Base-by-base conservation (phyloP, 2,113 vertebrate genomes). In the Ailurus styani region DNA sequence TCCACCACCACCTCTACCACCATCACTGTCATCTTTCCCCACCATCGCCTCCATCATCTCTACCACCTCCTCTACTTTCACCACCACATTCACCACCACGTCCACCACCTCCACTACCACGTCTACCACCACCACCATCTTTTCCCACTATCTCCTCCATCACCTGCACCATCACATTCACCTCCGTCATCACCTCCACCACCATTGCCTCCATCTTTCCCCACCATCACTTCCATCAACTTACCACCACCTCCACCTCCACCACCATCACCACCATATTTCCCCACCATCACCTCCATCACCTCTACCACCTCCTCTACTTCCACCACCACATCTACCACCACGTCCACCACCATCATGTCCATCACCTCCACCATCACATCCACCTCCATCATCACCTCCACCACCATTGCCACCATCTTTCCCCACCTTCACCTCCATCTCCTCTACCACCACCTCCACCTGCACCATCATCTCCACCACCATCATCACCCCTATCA, bases 391-490 rank as follows among this genome's bases (percentile, higher is more conserved):
- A 45, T 7, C 27, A 37, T 18, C 45, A 60, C 6, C 4, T 23
- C 3, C 14, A 10, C n/a, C 29, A 34, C 70, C 12, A 23, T 15
- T 9, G 20, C 8, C 15, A 12, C 18, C n/a, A 40, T 5, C n/a
- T 70, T 70, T 70, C 20, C 18, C 6, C 13, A 34, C 27, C 45
- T 37, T 9, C 54, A 55, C 47, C 14, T 3, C 1, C 25, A 10
- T 2, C 50, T 7, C 9, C 18, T 17, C 50, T 4, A 72, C 1
- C 3, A 5, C 0, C 8, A 31, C 6, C 5, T 6, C n/a, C 9
- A 55, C 23, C n/a, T 11, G 9, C 50, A 55, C 1, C 21, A 68
- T 3, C 20, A n/a, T 42, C 31, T n/a, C 11, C 23, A 47, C 25
- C 37, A 25, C 8, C 23, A 15, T 3, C 7, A 31, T 64, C 31